Percentiles rank a stretch among this genome's conserved stretches.
These are phyloP conservation scores for Tetragonula clypearis DNA, from an alignment of 1,140 invertebrate genomes.

Conservation along the genomic window DNA sequence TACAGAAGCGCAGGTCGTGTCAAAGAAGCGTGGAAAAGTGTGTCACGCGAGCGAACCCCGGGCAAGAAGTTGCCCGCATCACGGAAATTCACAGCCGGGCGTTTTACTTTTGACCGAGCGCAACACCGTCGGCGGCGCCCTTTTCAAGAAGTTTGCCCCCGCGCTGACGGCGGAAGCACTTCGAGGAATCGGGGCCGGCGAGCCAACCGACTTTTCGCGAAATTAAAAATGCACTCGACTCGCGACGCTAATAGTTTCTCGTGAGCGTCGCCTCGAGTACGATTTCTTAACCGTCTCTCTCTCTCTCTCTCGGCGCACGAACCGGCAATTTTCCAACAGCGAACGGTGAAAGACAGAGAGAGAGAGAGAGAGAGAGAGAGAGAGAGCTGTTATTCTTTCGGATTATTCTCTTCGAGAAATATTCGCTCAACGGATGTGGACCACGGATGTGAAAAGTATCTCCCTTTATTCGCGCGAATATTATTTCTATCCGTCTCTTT, in stretches of 20 bases:
- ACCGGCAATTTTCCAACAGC: neutral
- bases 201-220: slow-evolving; percentile 27
- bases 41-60: slow-evolving; percentile 60
- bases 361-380: too few relatives aligned
- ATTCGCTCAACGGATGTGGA: neutral
- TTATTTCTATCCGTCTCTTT: neutral
- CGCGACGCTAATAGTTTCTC: slow-evolving; percentile 37
- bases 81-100: slow-evolving; percentile 32
- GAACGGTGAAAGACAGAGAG: neutral
- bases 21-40: slow-evolving; percentile 63
- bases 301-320: neutral
- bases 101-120: slow-evolving; percentile 36
- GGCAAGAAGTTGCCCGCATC: slow-evolving; percentile 46
- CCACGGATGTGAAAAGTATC: neutral
- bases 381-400: neutral
- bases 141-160: slow-evolving; percentile 25
- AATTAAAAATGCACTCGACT: slow-evolving; percentile 42
- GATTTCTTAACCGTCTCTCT: neutral
- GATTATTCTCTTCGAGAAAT: neutral
- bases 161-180: neutral
- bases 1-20: slow-evolving; percentile 56
- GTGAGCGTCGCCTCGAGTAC: neutral
- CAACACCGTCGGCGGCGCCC: neutral
- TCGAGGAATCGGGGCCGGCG: slow-evolving; percentile 14
- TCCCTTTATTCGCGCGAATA: neutral